Conservation (phyloP, 2,797 vertebrate species). For the Eospalax fontanierii region DNA sequence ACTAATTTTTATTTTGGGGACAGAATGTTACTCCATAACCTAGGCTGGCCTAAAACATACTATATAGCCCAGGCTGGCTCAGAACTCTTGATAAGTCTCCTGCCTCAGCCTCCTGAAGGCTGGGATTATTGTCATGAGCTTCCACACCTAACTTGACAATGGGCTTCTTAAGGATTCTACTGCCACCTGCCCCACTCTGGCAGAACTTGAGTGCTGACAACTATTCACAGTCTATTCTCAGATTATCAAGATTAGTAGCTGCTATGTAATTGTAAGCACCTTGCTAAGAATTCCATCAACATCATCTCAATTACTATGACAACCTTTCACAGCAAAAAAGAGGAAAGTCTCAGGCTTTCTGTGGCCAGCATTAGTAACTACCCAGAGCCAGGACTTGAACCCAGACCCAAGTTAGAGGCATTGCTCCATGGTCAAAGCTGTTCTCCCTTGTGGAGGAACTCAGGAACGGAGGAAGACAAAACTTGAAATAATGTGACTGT, state of each 20-base stretch:
- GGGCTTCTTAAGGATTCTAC: background rate
- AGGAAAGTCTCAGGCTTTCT: too few relatives aligned
- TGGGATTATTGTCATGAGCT: too few relatives aligned
- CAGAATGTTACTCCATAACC: too few relatives aligned
- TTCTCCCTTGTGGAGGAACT: background rate
- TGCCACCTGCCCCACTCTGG: background rate
- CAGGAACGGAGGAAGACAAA: background rate
- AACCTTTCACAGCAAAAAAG: background rate
- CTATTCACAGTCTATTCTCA: background rate
- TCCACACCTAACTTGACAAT: background rate
- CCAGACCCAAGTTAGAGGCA: background rate
- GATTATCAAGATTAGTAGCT: background rate
- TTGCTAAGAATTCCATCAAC: too few relatives aligned
- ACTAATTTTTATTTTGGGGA: too few relatives aligned
- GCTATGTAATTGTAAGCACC: rapidly evolving
- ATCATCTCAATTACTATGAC: rapidly evolving
- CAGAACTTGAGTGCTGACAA: background rate
- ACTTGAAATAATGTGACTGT: background rate
- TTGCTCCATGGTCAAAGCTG: background rate
- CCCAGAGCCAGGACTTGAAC: background rate
- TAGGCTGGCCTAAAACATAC: too few relatives aligned
- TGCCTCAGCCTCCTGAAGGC: too few relatives aligned
- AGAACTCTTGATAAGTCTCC: too few relatives aligned
- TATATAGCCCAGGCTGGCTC: too few relatives aligned
- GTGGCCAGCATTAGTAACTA: background rate